Evolutionary conservation across 2,797 vertebrate species (phyloP), one percentile per base, ranked within the genome.

Genomic region (Notoglanidium macrostoma): DNA sequence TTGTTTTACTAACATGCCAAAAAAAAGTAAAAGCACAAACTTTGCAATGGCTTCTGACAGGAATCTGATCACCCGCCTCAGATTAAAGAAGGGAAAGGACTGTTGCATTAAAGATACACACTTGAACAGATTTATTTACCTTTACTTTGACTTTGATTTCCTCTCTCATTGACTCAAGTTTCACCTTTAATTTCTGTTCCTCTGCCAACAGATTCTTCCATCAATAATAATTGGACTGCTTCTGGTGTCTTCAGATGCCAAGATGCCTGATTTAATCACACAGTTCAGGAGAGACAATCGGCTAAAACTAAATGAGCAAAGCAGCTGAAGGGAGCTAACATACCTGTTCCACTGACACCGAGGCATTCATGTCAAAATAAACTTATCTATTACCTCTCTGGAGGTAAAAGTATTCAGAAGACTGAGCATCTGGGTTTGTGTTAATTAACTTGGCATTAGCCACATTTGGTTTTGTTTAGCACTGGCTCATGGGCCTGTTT

Each of bases 371-470:
- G 84, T 93, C 90, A 92, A 91, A 91, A 91, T 87, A 90, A 89
- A 94, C 92, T 90, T 87, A 74, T 91, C 88, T 83, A 90, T 95
- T 95, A 92, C 90, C 92, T 93, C 87, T 87, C 89, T 92, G 92
- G 91, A 87, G 81, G 88, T 86, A 90, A 63, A 54, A 84, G 89
- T 77, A 89, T 91, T 92, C 90, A 90, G 79, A 91, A 91, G 89
- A 88, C 92, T 89, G 87, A 94, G 92, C 94, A 94, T 94, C 94
- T 95, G 93, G 92, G 93, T 90, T 94, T 92, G 93, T 94, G 95
- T 95, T 95, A 96, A 96, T 95, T 95, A 95, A 95, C 92, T 96
- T 95, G 95, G 95, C 95, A 95, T 95, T 94, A 93, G 91, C 91
- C 90, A 72, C 74, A 19, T 94, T 94, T 90, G 86, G 92, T 95